phyloP scores from a whole-genome alignment of 2,888 invertebrate genomes.

The Nomada lathburiana region DNA sequence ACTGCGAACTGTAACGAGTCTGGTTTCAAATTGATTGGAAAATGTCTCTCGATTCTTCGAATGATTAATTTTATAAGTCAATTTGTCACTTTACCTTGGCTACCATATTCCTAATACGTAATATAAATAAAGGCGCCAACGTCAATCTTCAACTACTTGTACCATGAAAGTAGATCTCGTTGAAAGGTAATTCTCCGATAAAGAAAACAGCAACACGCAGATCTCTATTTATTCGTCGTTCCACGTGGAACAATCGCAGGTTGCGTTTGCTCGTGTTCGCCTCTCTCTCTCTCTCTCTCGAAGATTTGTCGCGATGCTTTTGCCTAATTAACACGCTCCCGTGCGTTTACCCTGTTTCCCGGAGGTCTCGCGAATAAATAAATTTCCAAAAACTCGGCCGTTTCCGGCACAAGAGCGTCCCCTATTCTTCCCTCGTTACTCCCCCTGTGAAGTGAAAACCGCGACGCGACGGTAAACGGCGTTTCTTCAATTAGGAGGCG shows the following conservation, averaged over 20 bases:
- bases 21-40: neutral
- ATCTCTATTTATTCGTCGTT: neutral
- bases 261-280: neutral
- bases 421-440: slow-evolving; percentile 27
- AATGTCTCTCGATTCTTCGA: neutral
- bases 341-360: neutral
- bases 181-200: neutral
- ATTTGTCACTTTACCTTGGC: no score
- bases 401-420: slow-evolving; percentile 22
- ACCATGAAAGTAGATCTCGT: neutral
- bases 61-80: neutral
- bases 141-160: neutral
- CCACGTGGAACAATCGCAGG: neutral
- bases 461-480: slow-evolving; percentile 43
- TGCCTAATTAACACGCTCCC: slow-evolving; percentile 27
- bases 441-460: slow-evolving; percentile 60
- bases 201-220: no score
- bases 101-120: no score
- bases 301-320: slow-evolving; percentile 13
- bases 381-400: neutral
- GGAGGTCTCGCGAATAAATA: neutral
- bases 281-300: neutral
- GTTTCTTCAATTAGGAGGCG: slow-evolving; percentile 50
- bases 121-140: no score
- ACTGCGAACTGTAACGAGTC: neutral